phyloP scores from a whole-genome alignment of 1,140 invertebrate genomes.

The Ridgeia piscesae region DNA sequence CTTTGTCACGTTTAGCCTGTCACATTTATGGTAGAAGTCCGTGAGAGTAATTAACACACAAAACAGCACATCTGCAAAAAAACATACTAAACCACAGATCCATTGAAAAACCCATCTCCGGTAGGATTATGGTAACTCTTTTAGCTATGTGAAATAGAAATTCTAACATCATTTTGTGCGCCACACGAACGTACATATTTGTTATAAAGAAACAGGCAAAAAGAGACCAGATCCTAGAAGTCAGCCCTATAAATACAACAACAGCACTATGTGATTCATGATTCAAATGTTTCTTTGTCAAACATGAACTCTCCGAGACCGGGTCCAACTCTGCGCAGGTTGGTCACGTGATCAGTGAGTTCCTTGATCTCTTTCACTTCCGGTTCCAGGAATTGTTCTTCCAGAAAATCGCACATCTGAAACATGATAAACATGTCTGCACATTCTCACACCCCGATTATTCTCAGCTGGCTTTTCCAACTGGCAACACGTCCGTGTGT shows the following conservation, averaged over 20 bases:
- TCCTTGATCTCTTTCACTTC: constrained; percentile 66
- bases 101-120: neutral
- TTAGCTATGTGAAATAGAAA: neutral
- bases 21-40: neutral
- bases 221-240: neutral
- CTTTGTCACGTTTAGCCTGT: neutral
- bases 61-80: neutral
- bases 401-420: constrained; percentile 65
- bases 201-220: neutral
- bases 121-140: neutral
- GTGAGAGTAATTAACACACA: neutral
- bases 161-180: neutral
- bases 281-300: constrained; percentile 59
- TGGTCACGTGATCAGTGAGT: constrained; percentile 63
- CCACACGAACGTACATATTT: neutral
- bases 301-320: constrained; percentile 69
- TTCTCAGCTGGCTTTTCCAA: neutral
- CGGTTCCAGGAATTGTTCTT: constrained; percentile 64
- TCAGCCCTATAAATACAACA: neutral
- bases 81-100: neutral
- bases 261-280: neutral
- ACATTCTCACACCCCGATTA: no score
- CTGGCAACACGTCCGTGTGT: neutral
- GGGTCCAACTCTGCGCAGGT: constrained; percentile 64
- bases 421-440: neutral